Evolutionary conservation across 2,888 invertebrate genomes (phyloP).

Genomic region (Eristalinus aeneus): DNA sequence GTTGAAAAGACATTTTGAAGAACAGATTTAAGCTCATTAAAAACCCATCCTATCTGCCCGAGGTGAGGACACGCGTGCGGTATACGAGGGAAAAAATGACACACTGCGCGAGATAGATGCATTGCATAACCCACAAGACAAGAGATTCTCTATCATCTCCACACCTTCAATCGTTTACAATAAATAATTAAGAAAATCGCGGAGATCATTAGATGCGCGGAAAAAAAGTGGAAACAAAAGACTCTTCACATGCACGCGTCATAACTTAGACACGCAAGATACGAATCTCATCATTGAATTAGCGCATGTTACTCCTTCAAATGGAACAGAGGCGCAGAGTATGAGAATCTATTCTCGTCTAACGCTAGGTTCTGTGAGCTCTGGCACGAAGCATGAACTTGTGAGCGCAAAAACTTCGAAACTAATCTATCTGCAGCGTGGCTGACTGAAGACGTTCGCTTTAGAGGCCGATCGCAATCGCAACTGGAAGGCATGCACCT

Average conservation of each 20-base stretch:
- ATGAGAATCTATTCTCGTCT: constrained; percentile 46
- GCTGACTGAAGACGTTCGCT: constrained; percentile 42
- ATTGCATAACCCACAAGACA: not conserved
- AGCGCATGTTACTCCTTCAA: constrained; percentile 61
- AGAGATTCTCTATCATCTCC: not conserved
- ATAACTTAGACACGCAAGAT: constrained; percentile 37
- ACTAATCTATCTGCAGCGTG: constrained; percentile 57
- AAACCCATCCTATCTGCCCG: not conserved
- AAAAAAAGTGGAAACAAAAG: constrained; percentile 17
- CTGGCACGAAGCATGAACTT: constrained; percentile 52
- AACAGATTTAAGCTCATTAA: not conserved
- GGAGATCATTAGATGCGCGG: constrained; percentile 18
- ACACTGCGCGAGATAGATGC: not conserved
- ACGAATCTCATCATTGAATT: constrained; percentile 61
- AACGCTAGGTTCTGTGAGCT: constrained; percentile 1
- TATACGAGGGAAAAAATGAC: too few species aligned
- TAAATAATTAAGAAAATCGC: constrained; percentile 11
- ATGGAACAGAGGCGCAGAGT: constrained; percentile 37
- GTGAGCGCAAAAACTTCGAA: constrained; percentile 33
- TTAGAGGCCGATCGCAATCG: constrained; percentile 55
- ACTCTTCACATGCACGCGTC: constrained; percentile 48
- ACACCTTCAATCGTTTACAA: not conserved
- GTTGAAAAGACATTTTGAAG: not conserved
- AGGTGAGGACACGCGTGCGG: not conserved
- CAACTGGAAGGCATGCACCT: constrained; percentile 15